phyloP scores from a whole-genome alignment of 2,888 invertebrate species.

The Morpho deidamia region DNA sequence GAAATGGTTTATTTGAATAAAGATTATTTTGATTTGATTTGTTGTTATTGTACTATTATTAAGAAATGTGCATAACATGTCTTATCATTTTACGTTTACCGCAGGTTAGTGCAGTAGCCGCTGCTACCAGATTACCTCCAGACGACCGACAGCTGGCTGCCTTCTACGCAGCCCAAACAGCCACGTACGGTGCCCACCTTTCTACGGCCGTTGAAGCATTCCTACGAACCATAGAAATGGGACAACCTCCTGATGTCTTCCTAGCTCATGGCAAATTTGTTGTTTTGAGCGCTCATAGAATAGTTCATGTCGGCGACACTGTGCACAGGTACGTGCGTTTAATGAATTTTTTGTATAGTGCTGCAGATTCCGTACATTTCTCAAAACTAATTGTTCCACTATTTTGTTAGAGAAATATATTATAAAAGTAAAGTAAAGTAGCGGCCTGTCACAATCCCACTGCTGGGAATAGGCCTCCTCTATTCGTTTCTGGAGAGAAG shows the following conservation, averaged over 20 bases:
- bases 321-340: constrained; percentile 78
- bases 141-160: constrained; percentile 90
- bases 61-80: neutral
- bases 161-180: constrained; percentile 92
- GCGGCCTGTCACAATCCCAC: too few relatives aligned
- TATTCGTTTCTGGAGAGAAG: too few relatives aligned
- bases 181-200: constrained; percentile 90
- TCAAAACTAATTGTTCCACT: too few relatives aligned
- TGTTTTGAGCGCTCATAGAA: constrained; percentile 93
- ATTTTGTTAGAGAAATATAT: too few relatives aligned
- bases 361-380: too few relatives aligned
- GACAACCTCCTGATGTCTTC: constrained; percentile 95
- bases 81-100: neutral
- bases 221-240: constrained; percentile 92
- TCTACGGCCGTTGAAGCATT: constrained; percentile 95
- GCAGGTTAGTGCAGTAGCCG: constrained; percentile 72
- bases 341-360: too few relatives aligned
- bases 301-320: constrained; percentile 96
- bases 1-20: too few relatives aligned
- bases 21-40: too few relatives aligned
- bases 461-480: too few relatives aligned
- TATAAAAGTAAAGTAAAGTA: too few relatives aligned
- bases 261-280: constrained; percentile 97
- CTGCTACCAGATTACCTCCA: constrained; percentile 79
- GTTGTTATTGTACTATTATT: neutral